Evolutionary conservation across 2,888 invertebrate genomes (phyloP).

Genomic region (Chironomus riparius): DNA sequence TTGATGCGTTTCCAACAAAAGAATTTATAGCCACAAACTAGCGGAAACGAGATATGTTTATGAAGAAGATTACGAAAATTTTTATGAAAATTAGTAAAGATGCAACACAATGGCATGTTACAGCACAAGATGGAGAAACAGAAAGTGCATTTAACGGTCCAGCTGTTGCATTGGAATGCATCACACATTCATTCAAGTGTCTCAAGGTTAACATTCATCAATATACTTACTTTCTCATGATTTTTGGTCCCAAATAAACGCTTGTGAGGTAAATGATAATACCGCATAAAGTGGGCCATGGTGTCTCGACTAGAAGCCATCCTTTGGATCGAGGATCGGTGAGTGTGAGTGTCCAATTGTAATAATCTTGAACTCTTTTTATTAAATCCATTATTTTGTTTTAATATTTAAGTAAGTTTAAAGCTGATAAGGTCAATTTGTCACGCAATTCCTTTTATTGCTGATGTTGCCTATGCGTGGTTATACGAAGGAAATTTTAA

Average conservation of each 20-base stretch:
- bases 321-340: conserved; percentile 71
- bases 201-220: not conserved
- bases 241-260: conserved; percentile 70
- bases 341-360: conserved; percentile 34
- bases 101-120: too few relatives aligned
- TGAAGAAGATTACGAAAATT: too few relatives aligned
- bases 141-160: not conserved
- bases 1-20: too few relatives aligned
- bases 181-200: not conserved
- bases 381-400: not conserved
- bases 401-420: not conserved
- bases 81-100: too few relatives aligned
- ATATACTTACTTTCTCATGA: conserved; percentile 56
- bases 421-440: not conserved
- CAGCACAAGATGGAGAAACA: not conserved
- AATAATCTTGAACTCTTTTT: conserved; percentile 4
- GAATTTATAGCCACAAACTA: too few relatives aligned
- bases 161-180: not conserved
- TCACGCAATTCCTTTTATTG: not conserved
- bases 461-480: not conserved
- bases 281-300: conserved; percentile 60
- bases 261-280: conserved; percentile 63
- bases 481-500: too few relatives aligned
- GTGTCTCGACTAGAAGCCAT: conserved; percentile 79
- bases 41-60: too few relatives aligned